Conservation (phyloP, 2,113 vertebrate species). For the Xiphophorus couchianus region DNA sequence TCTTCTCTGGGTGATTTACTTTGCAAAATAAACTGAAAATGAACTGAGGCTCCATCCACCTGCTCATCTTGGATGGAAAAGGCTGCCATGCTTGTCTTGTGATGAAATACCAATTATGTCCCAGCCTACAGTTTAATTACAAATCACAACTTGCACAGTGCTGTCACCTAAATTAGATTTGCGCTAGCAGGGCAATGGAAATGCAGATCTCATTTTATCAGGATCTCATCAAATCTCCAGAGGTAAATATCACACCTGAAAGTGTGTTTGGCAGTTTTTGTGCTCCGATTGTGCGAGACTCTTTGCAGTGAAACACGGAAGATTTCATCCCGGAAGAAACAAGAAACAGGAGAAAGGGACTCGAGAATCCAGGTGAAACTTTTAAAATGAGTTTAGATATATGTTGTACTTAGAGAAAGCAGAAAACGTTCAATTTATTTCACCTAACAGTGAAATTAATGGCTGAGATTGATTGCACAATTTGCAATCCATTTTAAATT, state of each 20-base stretch:
- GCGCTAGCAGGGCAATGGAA: conserved; percentile 72
- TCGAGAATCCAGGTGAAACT: not conserved
- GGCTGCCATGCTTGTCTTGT: conserved; percentile 29
- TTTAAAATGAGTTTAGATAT: too few relatives aligned
- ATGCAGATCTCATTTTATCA: conserved; percentile 79
- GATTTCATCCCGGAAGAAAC: not conserved
- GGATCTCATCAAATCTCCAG: conserved; percentile 77
- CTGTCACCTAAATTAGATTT: conserved; percentile 74
- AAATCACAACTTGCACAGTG: conserved; percentile 65
- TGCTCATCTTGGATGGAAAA: conserved; percentile 36
- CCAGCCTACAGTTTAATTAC: conserved; percentile 65
- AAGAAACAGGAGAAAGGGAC: not conserved
- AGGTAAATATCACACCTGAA: conserved; percentile 54
- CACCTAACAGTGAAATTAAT: too few relatives aligned
- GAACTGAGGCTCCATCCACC: conserved; percentile 32
- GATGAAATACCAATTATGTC: conserved; percentile 58
- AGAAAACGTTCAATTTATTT: too few relatives aligned
- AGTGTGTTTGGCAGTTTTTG: conserved; percentile 30
- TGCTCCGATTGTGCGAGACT: conserved; percentile 11
- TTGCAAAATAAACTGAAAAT: conserved; percentile 11
- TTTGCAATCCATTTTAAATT: too few relatives aligned
- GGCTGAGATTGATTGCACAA: too few relatives aligned
- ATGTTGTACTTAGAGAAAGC: too few relatives aligned
- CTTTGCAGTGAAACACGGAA: conserved; percentile 7
- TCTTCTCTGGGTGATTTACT: conserved; percentile 13